A percentile compares a stretch with the other conserved stretches of the same genome.
These are phyloP conservation scores for Arctia plantaginis DNA, from an alignment of 2,888 invertebrate genomes.

Conservation along the genomic window DNA sequence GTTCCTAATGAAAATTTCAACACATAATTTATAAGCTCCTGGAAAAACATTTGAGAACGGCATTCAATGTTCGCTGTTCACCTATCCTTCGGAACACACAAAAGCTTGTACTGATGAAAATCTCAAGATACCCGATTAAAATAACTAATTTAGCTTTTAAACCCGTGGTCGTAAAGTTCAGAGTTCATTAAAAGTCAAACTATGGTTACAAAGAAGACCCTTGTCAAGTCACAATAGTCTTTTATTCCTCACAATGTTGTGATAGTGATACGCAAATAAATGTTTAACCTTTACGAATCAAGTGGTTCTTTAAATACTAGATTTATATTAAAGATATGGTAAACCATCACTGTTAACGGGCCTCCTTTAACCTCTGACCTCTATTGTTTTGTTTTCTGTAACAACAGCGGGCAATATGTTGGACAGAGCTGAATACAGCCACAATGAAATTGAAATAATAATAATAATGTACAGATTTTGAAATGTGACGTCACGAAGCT, in stretches of 20 bases:
- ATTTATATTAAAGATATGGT: not conserved
- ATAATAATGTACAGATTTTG: no score
- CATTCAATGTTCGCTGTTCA: not conserved
- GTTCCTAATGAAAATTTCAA: no score
- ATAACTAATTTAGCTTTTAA: slow-evolving; percentile 9
- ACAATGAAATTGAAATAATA: not conserved
- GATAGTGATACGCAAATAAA: slow-evolving; percentile 49
- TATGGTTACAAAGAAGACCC: slow-evolving; percentile 34
- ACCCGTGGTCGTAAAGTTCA: not conserved
- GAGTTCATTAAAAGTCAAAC: slow-evolving; percentile 14
- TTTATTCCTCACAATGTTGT: slow-evolving; percentile 39
- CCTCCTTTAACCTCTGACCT: not conserved
- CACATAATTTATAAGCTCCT: no score
- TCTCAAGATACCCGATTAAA: slow-evolving; percentile 15
- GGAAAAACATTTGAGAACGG: no score
- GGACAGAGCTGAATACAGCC: not conserved
- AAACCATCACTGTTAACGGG: not conserved
- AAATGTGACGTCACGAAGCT: no score
- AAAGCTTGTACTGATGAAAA: slow-evolving; percentile 42
- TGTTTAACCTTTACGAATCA: slow-evolving; percentile 31
- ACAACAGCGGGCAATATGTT: not conserved
- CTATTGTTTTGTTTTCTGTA: not conserved
- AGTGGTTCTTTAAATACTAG: slow-evolving; percentile 25
- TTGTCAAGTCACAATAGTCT: slow-evolving; percentile 25
- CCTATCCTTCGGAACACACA: slow-evolving; percentile 12